Evolutionary conservation across 2,113 vertebrate genomes (phyloP), one percentile per base, ranked within the genome.

Genomic region (Toxotes chatareus): DNA sequence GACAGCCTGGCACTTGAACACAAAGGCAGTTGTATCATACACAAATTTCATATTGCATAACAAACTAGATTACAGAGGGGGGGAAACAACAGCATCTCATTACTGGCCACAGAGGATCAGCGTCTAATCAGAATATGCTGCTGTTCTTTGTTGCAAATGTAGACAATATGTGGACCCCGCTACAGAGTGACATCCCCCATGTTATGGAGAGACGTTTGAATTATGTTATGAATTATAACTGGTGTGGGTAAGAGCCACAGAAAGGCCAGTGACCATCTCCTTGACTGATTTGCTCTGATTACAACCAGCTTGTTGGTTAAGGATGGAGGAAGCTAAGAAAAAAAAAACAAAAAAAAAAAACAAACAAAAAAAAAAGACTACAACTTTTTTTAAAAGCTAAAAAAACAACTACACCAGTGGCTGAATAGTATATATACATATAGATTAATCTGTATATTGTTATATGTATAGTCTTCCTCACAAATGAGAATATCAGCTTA

Each of bases 1-100:
- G 84, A 87, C 83, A 86, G 79, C 53, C 77, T 78, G 88, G 75
- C 72, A 44, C 63, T 76, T 49, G 74, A 87, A 86, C 82, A 81
- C 65, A 86, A 80, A 85, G 73, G 47, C 76, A 60, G 61, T 74
- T 73, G 27, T 77, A 74, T 78, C 49, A 74, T 65, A 63, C 76
- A 79, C 66, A 81, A 75, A 82, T 85, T 76, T 77, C 55, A 86
- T 65, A 73, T 86, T 81, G 78, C 76, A 68, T 80, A 84, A 82
- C 76, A 78, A 79, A 86, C 66, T 73, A 64, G 63, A 89, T 84
- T 76, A 79, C 21, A 66, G 65, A n/a, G 27, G 27, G 1, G 5
- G n/a, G n/a, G 42, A 44, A 56, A 63, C 66, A 85, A 81, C 76
- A 82, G 49, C 71, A 76, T 87, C 53, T 76, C 71, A 77, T 85